Conservation (phyloP, 1,140 invertebrate species). For the Cotesia glomerata region DNA sequence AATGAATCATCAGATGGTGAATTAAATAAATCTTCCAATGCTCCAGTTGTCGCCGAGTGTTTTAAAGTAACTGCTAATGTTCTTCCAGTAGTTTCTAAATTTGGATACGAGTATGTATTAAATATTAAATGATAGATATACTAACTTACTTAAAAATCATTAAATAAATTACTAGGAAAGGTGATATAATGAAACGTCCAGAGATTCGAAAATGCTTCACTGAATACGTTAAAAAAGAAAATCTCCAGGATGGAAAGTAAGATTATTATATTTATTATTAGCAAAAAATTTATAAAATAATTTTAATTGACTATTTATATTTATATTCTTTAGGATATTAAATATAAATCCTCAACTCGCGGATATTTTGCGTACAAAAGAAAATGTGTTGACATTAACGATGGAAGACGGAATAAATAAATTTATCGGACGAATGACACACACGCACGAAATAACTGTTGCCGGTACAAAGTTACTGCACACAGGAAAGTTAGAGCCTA, state of each 20-base stretch:
- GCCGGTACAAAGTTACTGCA: slow-evolving; percentile 67
- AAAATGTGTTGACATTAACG: slow-evolving; percentile 60
- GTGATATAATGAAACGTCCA: slow-evolving; percentile 70
- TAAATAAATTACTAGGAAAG: slow-evolving; percentile 72
- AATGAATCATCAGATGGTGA: slow-evolving; percentile 44
- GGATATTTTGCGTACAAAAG: slow-evolving; percentile 55
- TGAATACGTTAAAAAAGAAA: slow-evolving; percentile 78
- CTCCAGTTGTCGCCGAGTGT: slow-evolving; percentile 68
- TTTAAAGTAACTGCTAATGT: slow-evolving; percentile 74
- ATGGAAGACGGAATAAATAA: slow-evolving; percentile 79
- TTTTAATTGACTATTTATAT: neutral
- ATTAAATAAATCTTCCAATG: slow-evolving; percentile 58
- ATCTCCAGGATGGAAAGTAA: slow-evolving; percentile 68
- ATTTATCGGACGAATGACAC: slow-evolving; percentile 76
- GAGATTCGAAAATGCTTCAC: slow-evolving; percentile 76
- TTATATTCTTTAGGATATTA: slow-evolving; percentile 59
- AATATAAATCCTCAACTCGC: slow-evolving; percentile 65
- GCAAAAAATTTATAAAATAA: neutral
- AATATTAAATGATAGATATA: neutral
- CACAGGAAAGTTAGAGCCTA: slow-evolving; percentile 79
- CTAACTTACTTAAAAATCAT: slow-evolving; percentile 19
- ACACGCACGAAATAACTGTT: slow-evolving; percentile 74
- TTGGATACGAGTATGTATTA: slow-evolving; percentile 62
- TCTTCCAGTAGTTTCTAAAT: slow-evolving; percentile 69
- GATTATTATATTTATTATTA: slow-evolving; percentile 10